Evolutionary conservation across 2,888 invertebrate species (phyloP), one percentile per base, ranked within the genome.

Genomic region (Drosophila rellima): DNA sequence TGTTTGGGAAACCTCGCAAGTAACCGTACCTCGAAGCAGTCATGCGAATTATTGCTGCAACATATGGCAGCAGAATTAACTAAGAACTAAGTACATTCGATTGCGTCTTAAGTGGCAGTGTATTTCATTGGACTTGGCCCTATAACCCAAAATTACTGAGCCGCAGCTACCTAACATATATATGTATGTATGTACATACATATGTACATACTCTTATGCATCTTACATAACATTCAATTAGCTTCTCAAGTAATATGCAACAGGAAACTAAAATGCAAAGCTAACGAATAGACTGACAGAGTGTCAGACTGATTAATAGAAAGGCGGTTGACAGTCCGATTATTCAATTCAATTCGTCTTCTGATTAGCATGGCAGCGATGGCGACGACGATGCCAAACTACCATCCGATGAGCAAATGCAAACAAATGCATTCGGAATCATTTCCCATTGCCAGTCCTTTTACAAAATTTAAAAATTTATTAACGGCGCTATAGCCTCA

Each of bases 41-140:
- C 78, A 81, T 65, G 81, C 81, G 78, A 78, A 78, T 78, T 78
- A 78, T 78, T 81, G 78, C 61, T 64, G 74, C 78, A 77, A 70
- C 76, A 74, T 75, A 66, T 74, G 70, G 70, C 52, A 57, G 52
- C 39, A 66, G 76, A 54, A 79, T 77, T 75, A 77, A 74, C 57
- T 55, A 37, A 51, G 63, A 57, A 72, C 73, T 74, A 62, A 73
- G 60, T 31, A 74, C 73, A 68, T 68, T 47, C 51, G 64, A 52
- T 78, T 50, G 75, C 69, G 75, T 69, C 78, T 76, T 75, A 78
- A 75, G 74, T 73, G 74, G 13, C 44, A 31, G 52, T n/a, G 68
- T 74, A 75, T 77, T 77, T 77, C 79, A 70, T 74, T 79, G 76
- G 42, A 77, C 76, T 78, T 77, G 76, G 76, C 76, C 79, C 76